Evolutionary conservation across 2,113 vertebrate genomes (phyloP).

Genomic region (Cottus gobio): DNA sequence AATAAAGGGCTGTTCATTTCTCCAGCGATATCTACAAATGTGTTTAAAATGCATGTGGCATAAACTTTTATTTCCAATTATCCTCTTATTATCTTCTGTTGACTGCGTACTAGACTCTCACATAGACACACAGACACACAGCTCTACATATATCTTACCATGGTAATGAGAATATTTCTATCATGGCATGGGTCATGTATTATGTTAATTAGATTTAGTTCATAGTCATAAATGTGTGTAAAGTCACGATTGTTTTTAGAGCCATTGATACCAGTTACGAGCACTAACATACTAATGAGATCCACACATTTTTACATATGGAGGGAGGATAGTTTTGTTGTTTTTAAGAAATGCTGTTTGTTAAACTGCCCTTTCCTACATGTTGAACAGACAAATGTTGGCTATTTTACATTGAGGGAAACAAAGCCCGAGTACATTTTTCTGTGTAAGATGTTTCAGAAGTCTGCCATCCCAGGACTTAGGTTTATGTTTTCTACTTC

Average conservation of each 20-base stretch:
- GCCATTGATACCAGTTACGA: neutral
- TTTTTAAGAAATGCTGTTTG: neutral
- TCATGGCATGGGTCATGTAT: conserved; percentile 30
- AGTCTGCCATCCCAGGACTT: neutral
- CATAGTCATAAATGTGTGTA: conserved; percentile 2
- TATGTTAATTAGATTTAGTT: conserved; percentile 39
- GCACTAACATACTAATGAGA: neutral
- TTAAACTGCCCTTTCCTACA: neutral
- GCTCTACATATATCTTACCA: conserved; percentile 7
- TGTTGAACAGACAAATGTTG: neutral
- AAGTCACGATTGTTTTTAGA: neutral
- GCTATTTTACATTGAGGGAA: neutral
- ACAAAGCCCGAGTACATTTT: neutral
- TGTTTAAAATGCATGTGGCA: conserved; percentile 51
- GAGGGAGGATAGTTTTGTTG: neutral
- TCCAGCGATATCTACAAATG: conserved; percentile 26
- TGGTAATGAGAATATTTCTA: conserved; percentile 35
- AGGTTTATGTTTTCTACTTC: neutral
- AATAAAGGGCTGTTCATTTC: conserved; percentile 48
- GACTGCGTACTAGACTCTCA: neutral
- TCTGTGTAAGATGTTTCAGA: neutral
- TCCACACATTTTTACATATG: neutral
- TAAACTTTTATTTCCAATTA: conserved; percentile 51
- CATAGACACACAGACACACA: neutral
- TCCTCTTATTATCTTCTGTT: conserved; percentile 26